Evolutionary conservation across 2,797 vertebrate genomes (phyloP).

Genomic region (Pampus argenteus): DNA sequence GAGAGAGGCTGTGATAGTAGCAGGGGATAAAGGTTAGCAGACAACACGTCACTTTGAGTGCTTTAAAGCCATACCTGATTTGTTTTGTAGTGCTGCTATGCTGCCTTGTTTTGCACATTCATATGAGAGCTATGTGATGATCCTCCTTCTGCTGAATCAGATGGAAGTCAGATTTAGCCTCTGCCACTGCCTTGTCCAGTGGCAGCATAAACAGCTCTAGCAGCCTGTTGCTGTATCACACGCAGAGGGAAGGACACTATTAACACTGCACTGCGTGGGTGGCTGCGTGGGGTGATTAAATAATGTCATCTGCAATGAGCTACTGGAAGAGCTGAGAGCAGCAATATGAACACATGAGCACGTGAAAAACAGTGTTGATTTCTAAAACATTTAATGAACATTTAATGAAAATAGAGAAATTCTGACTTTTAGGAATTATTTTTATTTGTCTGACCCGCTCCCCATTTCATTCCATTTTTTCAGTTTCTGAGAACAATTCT

Average conservation of each 20-base stretch:
- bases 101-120: slow-evolving; percentile 59
- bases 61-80: slow-evolving; percentile 62
- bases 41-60: slow-evolving; percentile 70
- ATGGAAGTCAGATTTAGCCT: slow-evolving; percentile 22
- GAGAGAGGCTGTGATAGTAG: slow-evolving; percentile 75
- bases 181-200: slow-evolving; percentile 1
- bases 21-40: slow-evolving; percentile 72
- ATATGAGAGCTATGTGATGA: slow-evolving; percentile 11
- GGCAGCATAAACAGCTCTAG: neutral
- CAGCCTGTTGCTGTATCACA: slow-evolving; percentile 1
- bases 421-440: neutral
- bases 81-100: slow-evolving; percentile 61
- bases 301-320: neutral
- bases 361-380: neutral
- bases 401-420: no score
- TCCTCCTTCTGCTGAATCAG: slow-evolving; percentile 42
- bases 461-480: neutral
- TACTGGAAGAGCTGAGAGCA: slow-evolving; percentile 1
- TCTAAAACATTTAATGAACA: no score
- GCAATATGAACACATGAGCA: neutral
- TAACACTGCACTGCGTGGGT: neutral
- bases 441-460: neutral
- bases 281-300: neutral
- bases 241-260: neutral
- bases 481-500: neutral